These are phyloP conservation scores for Megalopta genalis DNA, from an alignment of 1,140 invertebrate species.

Conservation along the genomic window DNA sequence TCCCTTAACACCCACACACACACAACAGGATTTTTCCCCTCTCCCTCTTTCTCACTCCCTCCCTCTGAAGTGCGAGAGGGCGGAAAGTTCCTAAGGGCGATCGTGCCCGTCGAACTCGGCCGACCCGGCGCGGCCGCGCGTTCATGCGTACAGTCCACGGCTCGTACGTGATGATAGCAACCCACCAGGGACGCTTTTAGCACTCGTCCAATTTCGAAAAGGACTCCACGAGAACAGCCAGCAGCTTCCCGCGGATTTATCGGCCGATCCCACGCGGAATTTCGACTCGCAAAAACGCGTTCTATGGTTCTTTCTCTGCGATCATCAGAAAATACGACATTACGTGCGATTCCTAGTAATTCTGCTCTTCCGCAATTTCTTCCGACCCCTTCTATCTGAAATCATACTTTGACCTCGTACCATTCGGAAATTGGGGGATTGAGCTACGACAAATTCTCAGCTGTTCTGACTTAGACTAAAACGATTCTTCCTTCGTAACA, in stretches of 20 bases:
- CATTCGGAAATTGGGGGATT: too few species aligned
- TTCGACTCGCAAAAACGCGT: not conserved
- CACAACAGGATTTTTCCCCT: conserved; percentile 15
- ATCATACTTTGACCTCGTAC: too few species aligned
- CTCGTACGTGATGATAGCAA: conserved; percentile 52
- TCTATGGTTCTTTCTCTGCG: too few species aligned
- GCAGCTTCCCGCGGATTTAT: conserved; percentile 5
- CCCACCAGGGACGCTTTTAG: conserved; percentile 66
- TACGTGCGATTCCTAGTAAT: too few species aligned
- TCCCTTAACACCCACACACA: too few species aligned
- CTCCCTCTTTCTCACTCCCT: too few species aligned
- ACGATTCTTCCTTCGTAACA: too few species aligned
- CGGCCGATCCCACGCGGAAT: conserved; percentile 3
- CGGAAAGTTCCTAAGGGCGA: not conserved
- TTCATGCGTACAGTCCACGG: conserved; percentile 13
- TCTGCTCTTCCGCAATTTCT: too few species aligned
- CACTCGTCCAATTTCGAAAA: conserved; percentile 73
- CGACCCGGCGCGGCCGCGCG: not conserved
- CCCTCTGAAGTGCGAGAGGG: not conserved
- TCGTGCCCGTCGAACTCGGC: not conserved
- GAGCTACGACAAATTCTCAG: too few species aligned
- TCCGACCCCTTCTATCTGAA: too few species aligned
- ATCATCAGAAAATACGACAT: too few species aligned
- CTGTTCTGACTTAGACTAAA: too few species aligned
- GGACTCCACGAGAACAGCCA: conserved; percentile 28